Conservation (phyloP, 2,888 invertebrate species). For the Caenorhabditis panamensis region DNA sequence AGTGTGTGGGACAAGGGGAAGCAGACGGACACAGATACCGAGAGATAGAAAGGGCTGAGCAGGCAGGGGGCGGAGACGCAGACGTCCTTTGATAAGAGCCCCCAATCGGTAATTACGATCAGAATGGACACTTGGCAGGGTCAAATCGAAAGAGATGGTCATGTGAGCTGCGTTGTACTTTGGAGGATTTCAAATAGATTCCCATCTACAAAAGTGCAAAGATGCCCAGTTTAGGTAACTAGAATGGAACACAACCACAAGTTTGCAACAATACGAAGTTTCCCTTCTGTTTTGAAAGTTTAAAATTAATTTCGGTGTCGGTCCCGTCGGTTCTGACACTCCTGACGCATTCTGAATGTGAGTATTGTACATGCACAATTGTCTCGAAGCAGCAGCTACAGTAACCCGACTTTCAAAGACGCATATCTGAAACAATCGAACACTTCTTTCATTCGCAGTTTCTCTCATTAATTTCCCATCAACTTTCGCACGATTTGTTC, state of each 20-base stretch:
- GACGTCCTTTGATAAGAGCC: slow-evolving; percentile 9
- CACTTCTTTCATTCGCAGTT: neutral
- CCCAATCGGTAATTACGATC: neutral
- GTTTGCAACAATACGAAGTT: too few relatives aligned
- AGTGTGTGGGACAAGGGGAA: neutral
- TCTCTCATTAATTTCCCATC: neutral
- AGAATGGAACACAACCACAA: too few relatives aligned
- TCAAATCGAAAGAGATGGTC: too few relatives aligned
- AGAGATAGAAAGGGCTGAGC: neutral
- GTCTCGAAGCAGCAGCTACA: neutral
- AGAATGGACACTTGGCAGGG: slow-evolving; percentile 1
- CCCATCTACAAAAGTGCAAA: too few relatives aligned
- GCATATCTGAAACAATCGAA: neutral
- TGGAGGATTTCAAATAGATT: too few relatives aligned
- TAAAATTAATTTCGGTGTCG: too few relatives aligned
- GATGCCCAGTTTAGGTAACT: too few relatives aligned
- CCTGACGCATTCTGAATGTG: too few relatives aligned
- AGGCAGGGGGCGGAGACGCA: neutral
- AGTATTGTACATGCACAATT: too few relatives aligned
- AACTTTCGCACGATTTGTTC: neutral
- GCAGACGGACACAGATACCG: slow-evolving; percentile 1
- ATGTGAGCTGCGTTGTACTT: too few relatives aligned
- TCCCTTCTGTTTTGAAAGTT: too few relatives aligned
- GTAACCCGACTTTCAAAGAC: neutral
- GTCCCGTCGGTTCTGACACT: too few relatives aligned